Conservation (phyloP, 2,113 vertebrate species). For the Elgaria multicarinata region DNA sequence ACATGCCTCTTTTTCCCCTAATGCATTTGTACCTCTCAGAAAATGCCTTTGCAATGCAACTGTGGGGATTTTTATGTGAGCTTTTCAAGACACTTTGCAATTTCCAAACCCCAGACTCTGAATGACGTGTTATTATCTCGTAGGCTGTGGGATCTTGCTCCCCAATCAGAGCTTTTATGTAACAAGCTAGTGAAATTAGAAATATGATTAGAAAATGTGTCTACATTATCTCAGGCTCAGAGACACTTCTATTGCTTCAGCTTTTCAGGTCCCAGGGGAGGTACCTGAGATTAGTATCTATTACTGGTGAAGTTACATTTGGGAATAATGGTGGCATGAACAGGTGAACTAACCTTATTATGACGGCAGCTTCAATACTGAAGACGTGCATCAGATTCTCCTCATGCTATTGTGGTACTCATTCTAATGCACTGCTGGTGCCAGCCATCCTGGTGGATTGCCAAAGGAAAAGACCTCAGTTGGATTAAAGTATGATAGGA, state of each 20-base stretch:
- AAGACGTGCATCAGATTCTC: constrained; percentile 48
- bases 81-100: constrained; percentile 49
- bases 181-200: constrained; percentile 71
- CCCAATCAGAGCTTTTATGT: constrained; percentile 61
- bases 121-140: constrained; percentile 66
- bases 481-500: no score
- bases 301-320: constrained; percentile 71
- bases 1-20: constrained; percentile 9
- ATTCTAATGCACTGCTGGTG: not conserved
- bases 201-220: constrained; percentile 76
- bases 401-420: not conserved
- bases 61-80: constrained; percentile 52
- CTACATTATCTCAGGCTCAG: constrained; percentile 71
- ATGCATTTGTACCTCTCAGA: constrained; percentile 57
- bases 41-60: constrained; percentile 42
- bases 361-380: constrained; percentile 63
- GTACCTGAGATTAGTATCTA: constrained; percentile 71
- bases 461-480: not conserved
- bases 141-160: constrained; percentile 61
- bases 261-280: constrained; percentile 58
- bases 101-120: constrained; percentile 56
- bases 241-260: constrained; percentile 68
- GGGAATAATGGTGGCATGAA: constrained; percentile 70
- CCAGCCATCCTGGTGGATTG: not conserved
- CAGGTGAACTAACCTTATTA: constrained; percentile 69